Base-by-base conservation (phyloP, 2,797 vertebrate species). In the Pteropus rufus region DNA sequence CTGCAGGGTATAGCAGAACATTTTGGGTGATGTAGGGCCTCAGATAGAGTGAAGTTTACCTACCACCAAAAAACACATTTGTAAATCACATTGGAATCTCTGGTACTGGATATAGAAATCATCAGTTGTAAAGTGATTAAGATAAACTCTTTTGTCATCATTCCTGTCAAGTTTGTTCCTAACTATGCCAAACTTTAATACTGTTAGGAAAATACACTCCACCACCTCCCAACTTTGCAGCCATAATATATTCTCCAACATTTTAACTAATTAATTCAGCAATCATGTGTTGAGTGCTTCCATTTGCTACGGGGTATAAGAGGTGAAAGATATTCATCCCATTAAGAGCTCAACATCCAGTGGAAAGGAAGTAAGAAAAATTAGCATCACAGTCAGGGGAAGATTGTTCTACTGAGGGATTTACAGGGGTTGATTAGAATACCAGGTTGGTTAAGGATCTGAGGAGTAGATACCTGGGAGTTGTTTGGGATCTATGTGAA, bases 281-380 rank as follows among this genome's bases (percentile, higher is more conserved):
- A 93, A 72, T 89, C 24, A 52, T 64, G 23, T 70, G 90, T 26
- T 87, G 76, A 82, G 18, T 93, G 29, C 41, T 39, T 94, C 88
- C 44, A 93, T 92, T 96, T 95, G 52, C 64, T 92, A 60, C 26
- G 46, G 23, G 14, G 3, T 76, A 39, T 83, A 92, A 94, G 73
- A 87, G 11, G 46, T 91, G 39, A 96, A 90, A 91, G 46, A 80
- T 79, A 88, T 9, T 87, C 49, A 65, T 82, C 44, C 46, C 34
- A 10, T 93, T 84, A 72, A 89, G 34, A 94, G 65, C 31, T 76
- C 72, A 91, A 23, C 70, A 60, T 89, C 46, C 65, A 90, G 8
- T 81, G 46, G 87, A 95, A 95, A 95, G 49, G 90, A 95, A 86
- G 46, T 95, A 73, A 95, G 77, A 76, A 88, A 83, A 83, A 91